Conservation (phyloP, 1,140 invertebrate species). For the Hylaeus anthracinus region DNA sequence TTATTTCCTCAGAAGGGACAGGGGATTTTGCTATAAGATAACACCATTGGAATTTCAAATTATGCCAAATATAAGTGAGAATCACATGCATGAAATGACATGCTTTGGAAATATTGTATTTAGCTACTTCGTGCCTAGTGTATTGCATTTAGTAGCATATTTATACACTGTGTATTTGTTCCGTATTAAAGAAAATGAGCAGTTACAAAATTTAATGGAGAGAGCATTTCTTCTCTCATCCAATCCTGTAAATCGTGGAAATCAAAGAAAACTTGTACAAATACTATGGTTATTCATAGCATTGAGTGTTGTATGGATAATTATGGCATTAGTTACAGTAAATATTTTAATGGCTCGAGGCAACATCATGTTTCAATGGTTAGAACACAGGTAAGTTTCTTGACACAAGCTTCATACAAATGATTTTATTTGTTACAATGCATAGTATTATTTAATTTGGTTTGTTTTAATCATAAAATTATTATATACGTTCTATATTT, state of each 20-base stretch:
- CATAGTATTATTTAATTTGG: not conserved
- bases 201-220: constrained; percentile 94
- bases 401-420: constrained; percentile 26
- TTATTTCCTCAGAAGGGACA: constrained; percentile 83
- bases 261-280: constrained; percentile 85
- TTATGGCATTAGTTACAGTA: constrained; percentile 84
- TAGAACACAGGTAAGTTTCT: constrained; percentile 77
- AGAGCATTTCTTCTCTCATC: constrained; percentile 88
- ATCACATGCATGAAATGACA: constrained; percentile 81
- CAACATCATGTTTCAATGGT: constrained; percentile 84
- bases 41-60: constrained; percentile 73
- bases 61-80: constrained; percentile 70
- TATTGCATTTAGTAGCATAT: constrained; percentile 89
- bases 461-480: constrained; percentile 2
- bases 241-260: constrained; percentile 84
- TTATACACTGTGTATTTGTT: constrained; percentile 90
- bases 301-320: constrained; percentile 85
- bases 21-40: constrained; percentile 86
- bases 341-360: constrained; percentile 85
- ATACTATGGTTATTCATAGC: constrained; percentile 88
- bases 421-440: not conserved
- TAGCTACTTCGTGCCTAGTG: constrained; percentile 89
- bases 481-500: not conserved
- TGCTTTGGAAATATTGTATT: constrained; percentile 87
- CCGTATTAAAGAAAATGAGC: constrained; percentile 91